These are phyloP conservation scores for Sitobion miscanthi DNA, from an alignment of 1,140 invertebrate species.

Conservation along the genomic window DNA sequence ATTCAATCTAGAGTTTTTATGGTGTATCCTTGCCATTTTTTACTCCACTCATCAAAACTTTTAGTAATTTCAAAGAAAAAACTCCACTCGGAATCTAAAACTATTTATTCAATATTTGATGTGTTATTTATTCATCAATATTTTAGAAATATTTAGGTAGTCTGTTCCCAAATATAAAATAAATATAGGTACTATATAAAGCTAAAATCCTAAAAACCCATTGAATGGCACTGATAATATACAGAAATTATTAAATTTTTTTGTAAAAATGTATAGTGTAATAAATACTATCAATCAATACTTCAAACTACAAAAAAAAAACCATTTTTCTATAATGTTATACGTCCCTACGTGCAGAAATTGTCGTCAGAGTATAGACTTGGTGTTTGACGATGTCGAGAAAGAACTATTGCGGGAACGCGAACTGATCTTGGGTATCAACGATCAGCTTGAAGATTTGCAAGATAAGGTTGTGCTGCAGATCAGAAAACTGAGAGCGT, in stretches of 20 bases:
- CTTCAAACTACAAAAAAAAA: too few relatives aligned
- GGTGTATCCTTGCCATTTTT: not conserved
- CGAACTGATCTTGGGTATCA: conserved; percentile 4
- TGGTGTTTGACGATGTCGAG: conserved; percentile 45
- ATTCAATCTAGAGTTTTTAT: not conserved
- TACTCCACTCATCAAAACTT: not conserved
- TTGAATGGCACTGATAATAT: not conserved
- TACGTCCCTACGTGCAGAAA: not conserved
- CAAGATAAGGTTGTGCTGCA: conserved; percentile 35
- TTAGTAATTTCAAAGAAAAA: not conserved
- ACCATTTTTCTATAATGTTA: not conserved
- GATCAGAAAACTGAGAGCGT: conserved; percentile 32
- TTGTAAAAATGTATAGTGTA: not conserved
- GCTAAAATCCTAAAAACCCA: not conserved
- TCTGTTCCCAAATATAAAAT: not conserved
- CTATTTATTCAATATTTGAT: not conserved
- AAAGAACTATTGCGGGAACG: conserved; percentile 51
- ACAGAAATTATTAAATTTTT: not conserved
- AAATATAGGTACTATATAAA: too few relatives aligned
- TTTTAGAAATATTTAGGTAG: not conserved
- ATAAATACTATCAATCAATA: too few relatives aligned
- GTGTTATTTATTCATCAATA: not conserved
- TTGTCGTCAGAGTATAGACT: not conserved
- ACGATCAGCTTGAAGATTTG: conserved; percentile 18
- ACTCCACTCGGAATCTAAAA: not conserved